Evolutionary conservation across 2,113 vertebrate species (phyloP), one percentile per base, ranked within the genome.

Genomic region (Morphnarchus princeps): DNA sequence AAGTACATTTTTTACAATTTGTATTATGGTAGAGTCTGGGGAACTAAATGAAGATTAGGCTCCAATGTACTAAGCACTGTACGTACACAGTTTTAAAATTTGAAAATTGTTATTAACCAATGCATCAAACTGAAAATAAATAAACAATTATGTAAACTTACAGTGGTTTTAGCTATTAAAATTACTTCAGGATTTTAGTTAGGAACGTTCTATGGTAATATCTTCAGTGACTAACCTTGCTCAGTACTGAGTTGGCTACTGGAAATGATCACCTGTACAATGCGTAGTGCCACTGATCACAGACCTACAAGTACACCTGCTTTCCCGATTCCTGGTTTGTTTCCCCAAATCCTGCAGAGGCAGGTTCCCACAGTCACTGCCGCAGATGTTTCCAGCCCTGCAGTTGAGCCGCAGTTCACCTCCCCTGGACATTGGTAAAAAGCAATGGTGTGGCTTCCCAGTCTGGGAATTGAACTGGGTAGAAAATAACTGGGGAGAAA

Each of bases 251-350:
- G 20, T 3, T 28, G 69, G 28, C 45, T 61, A 34, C 20, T 49
- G 65, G 28, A 36, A 69, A 57, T 26, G 61, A 52, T 26, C 72
- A 42, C 36, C 0, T 0, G 0, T 26, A 13, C 1, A 2, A 20
- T 4, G 11, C 1, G 0, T 3, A 25, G 32, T 5, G 14, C 49
- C 62, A 21, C 43, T 26, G 63, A 4, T 32, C n/a, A 70, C 6
- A 69, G 25, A 57, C 6, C 28, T 43, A 4, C 16, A 34, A 16
- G 6, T 2, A 16, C 45, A 28, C 25, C 13, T 70, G 31, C 43
- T 36, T 28, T 54, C 16, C 16, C 2, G 5, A 32, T 15, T 3
- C 6, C 26, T 42, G 10, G 11, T 26, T 65, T 43, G 43, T 21
- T 84, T 83, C 34, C 29, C 16, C 6, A 26, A 16, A 31, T 11